Evolutionary conservation across 2,888 invertebrate species (phyloP).

Genomic region (Rotaria macrura): DNA sequence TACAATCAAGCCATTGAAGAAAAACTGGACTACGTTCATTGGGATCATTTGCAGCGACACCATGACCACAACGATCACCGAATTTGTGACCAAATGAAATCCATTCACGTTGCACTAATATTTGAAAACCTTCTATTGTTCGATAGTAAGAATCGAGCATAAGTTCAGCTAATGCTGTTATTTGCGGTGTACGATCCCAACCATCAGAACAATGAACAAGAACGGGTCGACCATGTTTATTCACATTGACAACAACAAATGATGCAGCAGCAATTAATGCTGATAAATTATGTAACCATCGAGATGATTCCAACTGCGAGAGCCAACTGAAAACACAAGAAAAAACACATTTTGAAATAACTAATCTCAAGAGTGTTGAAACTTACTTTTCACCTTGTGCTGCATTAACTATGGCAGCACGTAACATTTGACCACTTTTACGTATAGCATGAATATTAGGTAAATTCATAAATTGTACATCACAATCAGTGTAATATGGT

Average conservation of each 20-base stretch:
- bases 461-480: conserved; percentile 90
- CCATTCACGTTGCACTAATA: conserved; percentile 89
- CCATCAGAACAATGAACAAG: conserved; percentile 96
- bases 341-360: conserved; percentile 35
- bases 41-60: conserved; percentile 62
- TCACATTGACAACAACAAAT: conserved; percentile 62
- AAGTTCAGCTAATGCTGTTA: conserved; percentile 80
- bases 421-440: conserved; percentile 75
- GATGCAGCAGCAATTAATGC: conserved; percentile 70
- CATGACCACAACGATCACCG: conserved; percentile 70
- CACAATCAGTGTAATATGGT: conserved; percentile 85
- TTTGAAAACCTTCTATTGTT: conserved; percentile 82
- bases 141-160: conserved; percentile 85
- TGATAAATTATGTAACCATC: conserved; percentile 81
- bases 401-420: conserved; percentile 45
- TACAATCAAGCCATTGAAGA: conserved; percentile 90
- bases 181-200: conserved; percentile 95
- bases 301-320: conserved; percentile 71
- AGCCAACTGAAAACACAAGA: conserved; percentile 57
- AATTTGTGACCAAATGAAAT: conserved; percentile 95
- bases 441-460: conserved; percentile 92
- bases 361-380: not conserved
- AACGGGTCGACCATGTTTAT: conserved; percentile 71
- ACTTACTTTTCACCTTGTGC: conserved; percentile 23
- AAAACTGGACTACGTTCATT: conserved; percentile 94